Evolutionary conservation across 2,797 vertebrate genomes (phyloP), one percentile per base, ranked within the genome.

Genomic region (Ibycter americanus): DNA sequence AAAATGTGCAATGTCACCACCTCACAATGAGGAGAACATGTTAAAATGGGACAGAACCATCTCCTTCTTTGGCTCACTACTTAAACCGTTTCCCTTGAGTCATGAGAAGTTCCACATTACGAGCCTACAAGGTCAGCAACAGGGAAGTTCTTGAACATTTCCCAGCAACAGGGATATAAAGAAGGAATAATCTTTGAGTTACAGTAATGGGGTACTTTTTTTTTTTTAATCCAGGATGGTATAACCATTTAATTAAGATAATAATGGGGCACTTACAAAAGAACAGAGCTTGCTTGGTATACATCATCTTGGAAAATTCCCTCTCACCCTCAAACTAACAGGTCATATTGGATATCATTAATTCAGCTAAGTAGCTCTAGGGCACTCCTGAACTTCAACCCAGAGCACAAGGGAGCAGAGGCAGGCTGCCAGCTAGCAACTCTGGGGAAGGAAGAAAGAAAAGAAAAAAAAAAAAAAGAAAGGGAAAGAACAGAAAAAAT

Each of bases 361-460:
- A 92, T 94, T 85, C 72, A 71, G 63, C 67, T 78, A 67, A 87
- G 78, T 71, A 94, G 74, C 89, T 92, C 79, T 83, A 49, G 71
- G 91, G 23, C 78, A 71, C 44, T 91, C 79, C 78, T 96, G 92
- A 96, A 88, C 91, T 96, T 89, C 79, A 96, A 97, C 87, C 78
- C 36, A 92, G 78, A 85, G 40, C 71, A 78, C 52, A 71, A 42
- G 46, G 29, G 72, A 91, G 49, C 47, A 83, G 15, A 80, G 71
- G 54, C 44, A 95, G 46, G 26, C 54, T 90, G 85, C 61, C 90
- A 94, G 49, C 38, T 63, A 38, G 40, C 61, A 67, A 80, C n/a
- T 56, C 44, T 51, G 8, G 54, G 38, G 36, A 78, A 55, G n/a
- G 23, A 67, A 36, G 14, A 38, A 42, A 0, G 10, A 8, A 14